Percentiles rank a stretch among this genome's conserved stretches.
These are phyloP conservation scores for Acronicta alni DNA, from an alignment of 2,888 invertebrate species.

Conservation along the genomic window DNA sequence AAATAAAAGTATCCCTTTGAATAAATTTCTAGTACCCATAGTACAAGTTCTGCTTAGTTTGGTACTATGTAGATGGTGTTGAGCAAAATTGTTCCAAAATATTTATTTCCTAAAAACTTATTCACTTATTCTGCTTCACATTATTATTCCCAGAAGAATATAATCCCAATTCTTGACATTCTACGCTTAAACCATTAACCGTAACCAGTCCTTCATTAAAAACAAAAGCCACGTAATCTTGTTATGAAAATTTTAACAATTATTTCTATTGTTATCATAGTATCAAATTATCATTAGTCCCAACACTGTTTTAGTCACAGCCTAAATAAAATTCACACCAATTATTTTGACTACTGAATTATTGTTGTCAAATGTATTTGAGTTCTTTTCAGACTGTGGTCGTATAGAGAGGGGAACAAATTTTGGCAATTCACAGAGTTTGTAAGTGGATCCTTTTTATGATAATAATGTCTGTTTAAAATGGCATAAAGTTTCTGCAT, in stretches of 20 bases:
- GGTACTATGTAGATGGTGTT: too few species aligned
- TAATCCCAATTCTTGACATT: constrained; percentile 28
- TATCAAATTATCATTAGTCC: constrained; percentile 58
- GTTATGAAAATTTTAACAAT: constrained; percentile 63
- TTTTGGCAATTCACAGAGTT: constrained; percentile 62
- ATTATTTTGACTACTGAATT: constrained; percentile 6
- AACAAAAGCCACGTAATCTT: constrained; percentile 52
- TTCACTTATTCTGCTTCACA: not conserved
- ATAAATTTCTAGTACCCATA: too few species aligned
- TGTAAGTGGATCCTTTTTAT: constrained; percentile 62
- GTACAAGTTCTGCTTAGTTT: too few species aligned
- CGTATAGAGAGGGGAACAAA: constrained; percentile 42
- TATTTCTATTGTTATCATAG: constrained; percentile 56
- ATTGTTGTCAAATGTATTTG: not conserved
- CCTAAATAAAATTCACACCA: constrained; percentile 2
- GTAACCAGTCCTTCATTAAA: constrained; percentile 27
- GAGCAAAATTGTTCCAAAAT: too few species aligned
- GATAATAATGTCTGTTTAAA: constrained; percentile 64
- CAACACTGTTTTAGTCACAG: constrained; percentile 36
- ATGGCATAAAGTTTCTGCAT: constrained; percentile 68
- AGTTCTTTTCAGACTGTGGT: constrained; percentile 26
- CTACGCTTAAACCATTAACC: constrained; percentile 17
- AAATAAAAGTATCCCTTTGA: constrained; percentile 3
- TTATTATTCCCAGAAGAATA: constrained; percentile 28
- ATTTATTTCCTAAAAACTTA: constrained; percentile 17